phyloP scores from a whole-genome alignment of 2,888 invertebrate genomes.

The Lycophotia porphyrea region DNA sequence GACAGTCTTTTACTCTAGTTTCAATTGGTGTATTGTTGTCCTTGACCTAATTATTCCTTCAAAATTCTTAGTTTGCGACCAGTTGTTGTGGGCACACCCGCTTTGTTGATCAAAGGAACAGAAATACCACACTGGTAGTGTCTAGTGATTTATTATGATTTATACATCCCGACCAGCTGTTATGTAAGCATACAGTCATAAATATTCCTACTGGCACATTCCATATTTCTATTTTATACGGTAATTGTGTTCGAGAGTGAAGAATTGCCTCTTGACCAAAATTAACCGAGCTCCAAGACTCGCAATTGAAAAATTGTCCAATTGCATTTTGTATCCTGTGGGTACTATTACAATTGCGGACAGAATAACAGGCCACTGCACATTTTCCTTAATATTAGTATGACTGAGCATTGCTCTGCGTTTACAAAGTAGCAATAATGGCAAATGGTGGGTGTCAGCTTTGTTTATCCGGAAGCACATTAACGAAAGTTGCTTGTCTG shows the following conservation, averaged over 20 bases:
- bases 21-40: slow-evolving; percentile 55
- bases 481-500: slow-evolving; percentile 4
- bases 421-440: slow-evolving; percentile 8
- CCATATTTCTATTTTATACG: slow-evolving; percentile 67
- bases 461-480: slow-evolving; percentile 24
- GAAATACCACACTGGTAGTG: slow-evolving; percentile 58
- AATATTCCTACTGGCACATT: slow-evolving; percentile 61
- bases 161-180: slow-evolving; percentile 61
- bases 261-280: slow-evolving; percentile 81
- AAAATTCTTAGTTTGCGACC: slow-evolving; percentile 37
- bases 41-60: slow-evolving; percentile 60
- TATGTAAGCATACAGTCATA: slow-evolving; percentile 57
- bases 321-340: slow-evolving; percentile 87
- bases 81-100: slow-evolving; percentile 32
- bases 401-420: not conserved
- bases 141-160: slow-evolving; percentile 65
- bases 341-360: slow-evolving; percentile 74
- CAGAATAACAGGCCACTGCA: slow-evolving; percentile 60
- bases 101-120: slow-evolving; percentile 58
- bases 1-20: slow-evolving; percentile 63
- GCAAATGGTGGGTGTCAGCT: slow-evolving; percentile 15
- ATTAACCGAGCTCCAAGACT: slow-evolving; percentile 80
- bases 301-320: slow-evolving; percentile 89
- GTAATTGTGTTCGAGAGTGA: slow-evolving; percentile 72
- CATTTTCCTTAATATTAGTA: slow-evolving; percentile 30